Evolutionary conservation across 2,888 invertebrate species (phyloP).

Genomic region (Caprella mutica): DNA sequence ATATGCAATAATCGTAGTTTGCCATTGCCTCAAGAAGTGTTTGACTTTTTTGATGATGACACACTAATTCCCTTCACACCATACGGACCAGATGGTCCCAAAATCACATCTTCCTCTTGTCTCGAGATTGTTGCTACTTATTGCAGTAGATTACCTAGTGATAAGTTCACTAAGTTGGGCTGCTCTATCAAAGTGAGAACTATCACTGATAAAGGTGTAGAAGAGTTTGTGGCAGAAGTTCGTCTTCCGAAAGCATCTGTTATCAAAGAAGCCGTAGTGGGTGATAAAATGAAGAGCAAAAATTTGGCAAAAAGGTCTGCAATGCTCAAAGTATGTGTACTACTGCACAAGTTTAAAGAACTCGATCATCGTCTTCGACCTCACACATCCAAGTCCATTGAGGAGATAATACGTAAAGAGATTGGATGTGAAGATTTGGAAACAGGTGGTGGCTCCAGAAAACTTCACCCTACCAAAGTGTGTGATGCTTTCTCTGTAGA

Average conservation of each 20-base stretch:
- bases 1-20: constrained; percentile 15
- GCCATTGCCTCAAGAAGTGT: constrained; percentile 12
- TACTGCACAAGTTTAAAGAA: constrained; percentile 33
- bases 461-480: too few relatives aligned
- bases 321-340: constrained; percentile 34
- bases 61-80: constrained; percentile 26
- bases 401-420: constrained; percentile 24
- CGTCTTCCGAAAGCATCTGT: constrained; percentile 31
- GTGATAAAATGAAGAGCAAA: constrained; percentile 29
- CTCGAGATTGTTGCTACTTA: constrained; percentile 28
- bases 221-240: constrained; percentile 8
- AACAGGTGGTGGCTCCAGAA: constrained; percentile 46
- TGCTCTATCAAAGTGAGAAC: constrained; percentile 1
- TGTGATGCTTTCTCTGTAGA: too few relatives aligned
- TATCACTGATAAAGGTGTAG: too few relatives aligned
- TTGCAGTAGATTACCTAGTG: constrained; percentile 26
- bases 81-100: constrained; percentile 26
- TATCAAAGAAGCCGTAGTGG: constrained; percentile 16
- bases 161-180: constrained; percentile 23
- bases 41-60: constrained; percentile 16
- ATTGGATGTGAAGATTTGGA: constrained; percentile 36
- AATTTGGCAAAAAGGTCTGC: constrained; percentile 36
- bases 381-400: constrained; percentile 7
- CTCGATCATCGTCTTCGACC: constrained; percentile 33
- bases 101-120: constrained; percentile 32